Evolutionary conservation across 2,113 vertebrate genomes (phyloP), one percentile per base, ranked within the genome.

Genomic region (Nycticorax nycticorax): DNA sequence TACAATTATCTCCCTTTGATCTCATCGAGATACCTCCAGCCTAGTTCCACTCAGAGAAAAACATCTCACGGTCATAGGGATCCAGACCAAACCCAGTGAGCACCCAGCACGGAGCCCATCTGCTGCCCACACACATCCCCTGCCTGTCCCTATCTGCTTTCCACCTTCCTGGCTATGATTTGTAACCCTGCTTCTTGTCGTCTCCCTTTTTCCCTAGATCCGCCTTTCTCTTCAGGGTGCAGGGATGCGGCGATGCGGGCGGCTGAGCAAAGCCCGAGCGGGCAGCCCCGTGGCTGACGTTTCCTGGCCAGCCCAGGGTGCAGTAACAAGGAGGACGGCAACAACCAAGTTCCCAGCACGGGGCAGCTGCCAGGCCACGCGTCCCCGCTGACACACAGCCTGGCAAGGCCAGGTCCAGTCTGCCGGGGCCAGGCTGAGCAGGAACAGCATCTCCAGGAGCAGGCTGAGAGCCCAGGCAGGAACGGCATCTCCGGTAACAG

Each of bases 391-490:
- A 64, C 82, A 93, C 10, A 2, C 59, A 52, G 95, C 45, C 89
- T 96, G 96, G 85, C 78, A 57, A 64, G 59, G 78, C 37, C 35
- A 89, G 74, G 84, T 43, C 87, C 77, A 64, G 87, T 1, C 73
- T 94, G 93, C 73, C 91, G 95, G 89, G 77, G 35, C 47, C 87
- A 68, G 86, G 73, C 56, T 95, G 94, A 84, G 73, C 86, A 89
- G 89, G 93, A 96, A 85, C 9, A 78, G 91, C 76, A 95, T 33
- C 94, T 67, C 89, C 86, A 95, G 89, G 89, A 92, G 52, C 93
- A 87, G 89, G 94, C 89, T 91, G 89, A 95, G 91, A 96, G 89
- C 95, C 83, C 80, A 27, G 88, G 84, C 86, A 91, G 86, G 80
- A 96, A 84, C 18, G 87, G 86, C 91, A 92, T 68, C 92, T 85